These are phyloP conservation scores for Pediacus dermestoides DNA, from an alignment of 2,888 invertebrate species.

Conservation along the genomic window DNA sequence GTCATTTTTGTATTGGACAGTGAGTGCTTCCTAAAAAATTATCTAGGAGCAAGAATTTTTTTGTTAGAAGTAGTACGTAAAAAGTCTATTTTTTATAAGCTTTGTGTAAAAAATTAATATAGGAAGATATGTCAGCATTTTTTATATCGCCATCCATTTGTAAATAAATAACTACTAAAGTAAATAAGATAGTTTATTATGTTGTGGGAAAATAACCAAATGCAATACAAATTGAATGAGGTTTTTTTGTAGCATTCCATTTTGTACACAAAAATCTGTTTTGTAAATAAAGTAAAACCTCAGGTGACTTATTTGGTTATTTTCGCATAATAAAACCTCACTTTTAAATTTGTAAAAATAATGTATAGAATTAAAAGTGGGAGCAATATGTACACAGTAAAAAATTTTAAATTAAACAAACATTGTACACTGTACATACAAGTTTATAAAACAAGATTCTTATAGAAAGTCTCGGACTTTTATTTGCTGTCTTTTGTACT, in stretches of 20 bases:
- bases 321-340: constrained; percentile 41
- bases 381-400: constrained; percentile 43
- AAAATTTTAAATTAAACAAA: constrained; percentile 32
- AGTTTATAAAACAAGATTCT: constrained; percentile 24
- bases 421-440: constrained; percentile 40
- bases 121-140: constrained; percentile 46
- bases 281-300: too few relatives aligned
- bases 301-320: constrained; percentile 40
- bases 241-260: constrained; percentile 45
- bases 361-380: constrained; percentile 36
- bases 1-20: too few relatives aligned
- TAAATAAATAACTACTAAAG: constrained; percentile 35
- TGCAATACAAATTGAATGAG: too few relatives aligned
- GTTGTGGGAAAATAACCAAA: constrained; percentile 45
- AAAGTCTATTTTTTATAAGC: too few relatives aligned
- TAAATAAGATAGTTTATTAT: constrained; percentile 21
- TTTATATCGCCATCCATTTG: constrained; percentile 36
- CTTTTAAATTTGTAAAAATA: constrained; percentile 38
- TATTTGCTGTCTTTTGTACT: constrained; percentile 8
- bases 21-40: too few relatives aligned
- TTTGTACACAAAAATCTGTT: constrained; percentile 39
- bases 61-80: too few relatives aligned
- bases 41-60: too few relatives aligned
- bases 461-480: constrained; percentile 17
- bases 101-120: constrained; percentile 25